Conservation (phyloP, 2,888 invertebrate genomes). For the Megamerina dolium region DNA sequence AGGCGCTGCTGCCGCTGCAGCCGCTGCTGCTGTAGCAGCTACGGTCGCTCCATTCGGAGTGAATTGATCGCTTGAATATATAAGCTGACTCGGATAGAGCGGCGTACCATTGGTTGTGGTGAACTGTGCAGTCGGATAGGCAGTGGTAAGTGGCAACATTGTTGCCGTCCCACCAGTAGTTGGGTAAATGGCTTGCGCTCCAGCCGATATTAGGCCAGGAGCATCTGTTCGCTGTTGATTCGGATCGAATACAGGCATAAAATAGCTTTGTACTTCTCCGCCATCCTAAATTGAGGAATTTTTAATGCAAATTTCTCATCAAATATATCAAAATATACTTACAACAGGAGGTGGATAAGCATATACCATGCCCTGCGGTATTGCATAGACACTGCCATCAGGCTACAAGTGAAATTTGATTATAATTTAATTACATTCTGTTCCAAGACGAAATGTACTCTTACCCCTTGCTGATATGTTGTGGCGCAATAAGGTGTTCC, state of each 20-base stretch:
- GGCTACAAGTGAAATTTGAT: slow-evolving; percentile 29
- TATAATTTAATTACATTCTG: slow-evolving; percentile 2
- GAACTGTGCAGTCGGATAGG: slow-evolving; percentile 45
- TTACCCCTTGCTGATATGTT: slow-evolving; percentile 50
- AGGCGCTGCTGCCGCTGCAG: slow-evolving; percentile 32
- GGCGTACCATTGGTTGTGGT: slow-evolving; percentile 39
- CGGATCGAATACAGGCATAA: slow-evolving; percentile 49
- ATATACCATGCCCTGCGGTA: slow-evolving; percentile 49
- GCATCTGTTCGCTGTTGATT: slow-evolving; percentile 40
- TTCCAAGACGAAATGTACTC: slow-evolving; percentile 1
- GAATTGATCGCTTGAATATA: slow-evolving; percentile 48
- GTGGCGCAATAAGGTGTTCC: slow-evolving; percentile 42
- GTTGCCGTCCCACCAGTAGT: slow-evolving; percentile 35
- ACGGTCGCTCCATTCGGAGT: slow-evolving; percentile 32
- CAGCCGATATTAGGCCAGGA: slow-evolving; percentile 36
- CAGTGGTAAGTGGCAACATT: slow-evolving; percentile 44
- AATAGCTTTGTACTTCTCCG: slow-evolving; percentile 46
- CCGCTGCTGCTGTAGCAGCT: too few relatives aligned
- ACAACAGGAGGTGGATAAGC: slow-evolving; percentile 44
- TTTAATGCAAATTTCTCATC: neutral
- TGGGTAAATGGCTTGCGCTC: slow-evolving; percentile 43
- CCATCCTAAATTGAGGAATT: slow-evolving; percentile 24
- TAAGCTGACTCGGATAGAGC: slow-evolving; percentile 47
- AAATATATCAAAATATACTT: slow-evolving; percentile 9
- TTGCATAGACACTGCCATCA: slow-evolving; percentile 49